Evolutionary conservation across 1,140 invertebrate genomes (phyloP), one percentile per base, ranked within the genome.

Genomic region (Euglossa dilemma): DNA sequence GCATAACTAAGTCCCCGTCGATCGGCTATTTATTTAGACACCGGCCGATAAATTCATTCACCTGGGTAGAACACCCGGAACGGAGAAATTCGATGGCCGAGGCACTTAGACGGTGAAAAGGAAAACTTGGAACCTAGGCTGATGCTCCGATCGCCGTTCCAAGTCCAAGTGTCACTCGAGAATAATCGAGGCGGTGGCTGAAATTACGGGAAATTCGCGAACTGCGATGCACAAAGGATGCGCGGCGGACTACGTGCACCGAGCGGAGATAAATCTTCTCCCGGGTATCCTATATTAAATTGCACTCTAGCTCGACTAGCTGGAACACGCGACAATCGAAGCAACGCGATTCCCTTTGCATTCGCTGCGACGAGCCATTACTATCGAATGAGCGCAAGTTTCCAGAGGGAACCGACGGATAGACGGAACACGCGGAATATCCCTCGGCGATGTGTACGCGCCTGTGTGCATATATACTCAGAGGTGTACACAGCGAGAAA

Each of bases 11-110:
- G 45, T 57, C 52, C 63, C 25, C 28, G 47, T 28, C 64, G 74
- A 83, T 78, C 63, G 63, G 45, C 43, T 76, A 69, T 83, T 77
- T 82, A 74, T 80, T 80, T 80, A 80, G 70, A 80, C 47, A 64
- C 59, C n/a, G 56, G 70, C 57, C 16, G 45, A 47, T 25, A 50
- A 69, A 69, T 47, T 69, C n/a, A 6, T 25, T 63, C 9, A 28
- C n/a, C 36, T 36, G 36, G 36, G 4, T 36, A 36, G 1, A 36
- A 36, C 36, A n/a, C n/a, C n/a, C n/a, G 36, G 4, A 1, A 36
- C 36, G 36, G 36, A 36, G 56, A 12, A 43, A 14, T 47, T 47
- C 45, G 6, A 47, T 45, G 36, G 45, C 23, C 36, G n/a, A 67
- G 45, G 63, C 0, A 11, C 8, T 7, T 9, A 36, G n/a, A 66